These are phyloP conservation scores for Trachelus stipa DNA, from an alignment of 2,888 invertebrate species.

Conservation along the genomic window DNA sequence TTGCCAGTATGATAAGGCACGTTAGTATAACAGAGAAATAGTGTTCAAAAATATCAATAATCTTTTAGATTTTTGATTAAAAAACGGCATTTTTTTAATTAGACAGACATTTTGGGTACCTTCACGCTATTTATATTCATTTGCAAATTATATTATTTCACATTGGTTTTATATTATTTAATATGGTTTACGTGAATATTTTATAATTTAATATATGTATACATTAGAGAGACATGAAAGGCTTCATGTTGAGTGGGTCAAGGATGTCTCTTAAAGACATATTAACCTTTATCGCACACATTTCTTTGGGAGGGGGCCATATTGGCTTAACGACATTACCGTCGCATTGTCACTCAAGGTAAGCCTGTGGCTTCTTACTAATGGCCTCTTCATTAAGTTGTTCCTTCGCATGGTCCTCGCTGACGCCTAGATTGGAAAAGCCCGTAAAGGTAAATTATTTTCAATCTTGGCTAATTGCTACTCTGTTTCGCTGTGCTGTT, in stretches of 20 bases:
- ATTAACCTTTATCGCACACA: not conserved
- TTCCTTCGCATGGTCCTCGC: not conserved
- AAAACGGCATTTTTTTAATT: not conserved
- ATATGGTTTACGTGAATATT: not conserved
- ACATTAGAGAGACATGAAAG: not conserved
- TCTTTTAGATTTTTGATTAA: not conserved
- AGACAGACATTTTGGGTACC: not conserved
- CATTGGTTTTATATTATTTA: not conserved
- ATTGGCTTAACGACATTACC: not conserved
- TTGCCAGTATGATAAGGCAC: not conserved
- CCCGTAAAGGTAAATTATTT: not conserved
- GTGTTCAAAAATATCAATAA: not conserved
- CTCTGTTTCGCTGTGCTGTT: not conserved
- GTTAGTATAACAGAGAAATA: not conserved
- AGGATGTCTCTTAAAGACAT: not conserved
- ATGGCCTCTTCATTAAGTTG: conserved; percentile 6
- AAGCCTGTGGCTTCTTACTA: conserved; percentile 4
- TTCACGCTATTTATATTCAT: not conserved
- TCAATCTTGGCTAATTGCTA: conserved; percentile 4
- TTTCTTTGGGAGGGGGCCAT: not conserved
- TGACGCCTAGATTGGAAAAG: not conserved
- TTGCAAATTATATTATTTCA: not conserved
- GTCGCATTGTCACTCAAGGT: not conserved
- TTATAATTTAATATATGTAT: not conserved
- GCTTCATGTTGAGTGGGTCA: not conserved